Percentiles rank a stretch among this genome's conserved stretches.
These are phyloP conservation scores for Ceramica pisi DNA, from an alignment of 2,888 invertebrate species.

Conservation along the genomic window DNA sequence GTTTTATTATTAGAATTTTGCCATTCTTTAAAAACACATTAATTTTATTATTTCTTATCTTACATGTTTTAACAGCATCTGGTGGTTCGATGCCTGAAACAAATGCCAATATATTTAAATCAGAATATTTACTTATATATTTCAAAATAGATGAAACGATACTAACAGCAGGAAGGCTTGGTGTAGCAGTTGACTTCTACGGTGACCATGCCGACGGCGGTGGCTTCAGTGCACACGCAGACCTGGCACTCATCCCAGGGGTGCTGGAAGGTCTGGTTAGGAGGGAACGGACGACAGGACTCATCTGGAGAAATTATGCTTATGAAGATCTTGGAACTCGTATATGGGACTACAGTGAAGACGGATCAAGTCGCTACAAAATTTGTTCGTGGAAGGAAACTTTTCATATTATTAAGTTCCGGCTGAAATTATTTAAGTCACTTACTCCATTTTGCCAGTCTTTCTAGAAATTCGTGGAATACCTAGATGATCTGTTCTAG, in stretches of 20 bases:
- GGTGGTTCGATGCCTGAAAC: constrained; percentile 62
- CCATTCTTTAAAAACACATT: no score
- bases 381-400: background rate
- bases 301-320: constrained; percentile 72
- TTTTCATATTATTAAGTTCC: no score
- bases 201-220: constrained; percentile 67
- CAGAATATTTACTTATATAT: background rate
- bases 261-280: constrained; percentile 82
- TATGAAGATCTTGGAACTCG: constrained; percentile 2
- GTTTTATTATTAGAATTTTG: background rate
- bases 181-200: constrained; percentile 85
- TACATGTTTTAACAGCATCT: constrained; percentile 55
- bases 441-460: no score
- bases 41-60: background rate
- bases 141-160: background rate
- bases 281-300: constrained; percentile 81
- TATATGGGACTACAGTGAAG: background rate
- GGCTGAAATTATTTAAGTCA: no score
- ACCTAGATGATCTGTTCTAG: no score
- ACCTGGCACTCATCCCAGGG: constrained; percentile 86
- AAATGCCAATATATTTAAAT: constrained; percentile 14
- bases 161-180: constrained; percentile 84
- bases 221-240: constrained; percentile 80
- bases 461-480: no score
- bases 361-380: background rate